Evolutionary conservation across 2,113 vertebrate genomes (phyloP), one percentile per base, ranked within the genome.

Genomic region (Hypanus sabinus): DNA sequence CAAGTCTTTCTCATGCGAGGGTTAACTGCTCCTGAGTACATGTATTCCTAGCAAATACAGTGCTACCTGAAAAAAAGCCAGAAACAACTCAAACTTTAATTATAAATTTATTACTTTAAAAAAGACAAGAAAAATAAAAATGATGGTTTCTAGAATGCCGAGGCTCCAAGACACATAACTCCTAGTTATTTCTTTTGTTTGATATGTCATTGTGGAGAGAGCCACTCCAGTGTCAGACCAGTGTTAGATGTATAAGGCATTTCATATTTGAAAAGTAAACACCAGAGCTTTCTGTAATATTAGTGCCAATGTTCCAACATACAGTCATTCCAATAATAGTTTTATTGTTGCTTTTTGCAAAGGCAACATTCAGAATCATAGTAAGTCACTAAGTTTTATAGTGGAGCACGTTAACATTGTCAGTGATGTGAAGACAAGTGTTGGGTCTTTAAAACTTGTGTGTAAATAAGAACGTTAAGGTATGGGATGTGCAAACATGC

Each of bases 51-150:
- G 30, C 57, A 87, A 87, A 87, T 87, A 88, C 30, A 60, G 57
- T 62, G 30, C n/a, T 62, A 88, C 57, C 83, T 88, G 57, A 88
- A 88, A 88, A 30, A 88, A 88, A 88, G 57, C 60, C 83, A 88
- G 83, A 88, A 88, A 88, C 83, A 88, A 62, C 30, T 88, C 30
- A 60, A 88, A 55, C 27, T 90, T 90, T 65, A 90, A 90, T 90
- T 90, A 65, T 30, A 90, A 76, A 33, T 68, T 65, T 85, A 85
- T 57, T 90, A 62, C 57, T 87, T 90, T 33, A 88, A 83, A 80
- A 46, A 80, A 57, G 57, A 30, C 30, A 55, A 88, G 57, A 60
- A 62, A 88, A 88, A n/a, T n/a, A 90, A 90, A 73, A 20, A 90
- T 68, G 14, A 88, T 88, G 85, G 65, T 62, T 90, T 65, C 57